Conservation (phyloP, 2,113 vertebrate species). For the Pedionomus torquatus region DNA sequence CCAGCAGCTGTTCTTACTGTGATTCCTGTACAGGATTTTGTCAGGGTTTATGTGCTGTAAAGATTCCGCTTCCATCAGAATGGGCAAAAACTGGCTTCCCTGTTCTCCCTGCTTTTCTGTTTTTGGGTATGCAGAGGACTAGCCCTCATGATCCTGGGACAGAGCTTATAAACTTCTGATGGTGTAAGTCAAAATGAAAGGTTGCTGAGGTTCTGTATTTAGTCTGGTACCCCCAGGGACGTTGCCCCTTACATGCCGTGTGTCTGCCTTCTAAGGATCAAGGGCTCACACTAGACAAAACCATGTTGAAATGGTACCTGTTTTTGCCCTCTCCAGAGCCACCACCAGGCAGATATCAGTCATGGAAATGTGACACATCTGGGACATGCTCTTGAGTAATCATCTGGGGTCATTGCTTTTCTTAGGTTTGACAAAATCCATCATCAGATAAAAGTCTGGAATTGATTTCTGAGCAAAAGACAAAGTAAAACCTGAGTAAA, state of each 20-base stretch:
- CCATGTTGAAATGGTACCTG: background rate
- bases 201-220: background rate
- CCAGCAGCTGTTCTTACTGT: fast-evolving
- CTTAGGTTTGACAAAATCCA: background rate
- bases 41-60: background rate
- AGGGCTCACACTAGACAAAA: background rate
- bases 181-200: background rate
- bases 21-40: background rate
- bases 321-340: background rate
- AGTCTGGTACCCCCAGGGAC: background rate
- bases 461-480: background rate
- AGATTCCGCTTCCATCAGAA: background rate
- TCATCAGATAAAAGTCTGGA: background rate
- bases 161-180: background rate
- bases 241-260: background rate
- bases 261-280: background rate
- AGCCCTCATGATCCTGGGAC: background rate
- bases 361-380: background rate
- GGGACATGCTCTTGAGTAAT: background rate
- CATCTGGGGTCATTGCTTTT: background rate
- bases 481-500: background rate
- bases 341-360: conserved; percentile 4
- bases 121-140: background rate
- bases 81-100: background rate
- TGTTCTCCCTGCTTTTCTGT: background rate